Conservation (phyloP, 2,113 vertebrate genomes). For the Equus przewalskii region DNA sequence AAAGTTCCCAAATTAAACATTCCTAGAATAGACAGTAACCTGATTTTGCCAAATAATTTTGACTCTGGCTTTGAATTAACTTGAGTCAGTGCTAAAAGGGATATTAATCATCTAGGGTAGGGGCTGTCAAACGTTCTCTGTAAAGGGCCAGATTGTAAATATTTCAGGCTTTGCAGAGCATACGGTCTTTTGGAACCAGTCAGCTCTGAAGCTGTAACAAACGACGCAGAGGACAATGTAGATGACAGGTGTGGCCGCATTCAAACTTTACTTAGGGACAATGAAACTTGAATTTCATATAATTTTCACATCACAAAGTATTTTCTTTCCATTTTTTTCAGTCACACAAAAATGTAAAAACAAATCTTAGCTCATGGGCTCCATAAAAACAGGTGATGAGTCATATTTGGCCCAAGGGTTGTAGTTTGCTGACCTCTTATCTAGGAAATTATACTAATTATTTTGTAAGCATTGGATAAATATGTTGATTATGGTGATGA, state of each 20-base stretch:
- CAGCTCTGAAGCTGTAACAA: not conserved
- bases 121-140: not conserved
- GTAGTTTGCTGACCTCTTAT: not conserved
- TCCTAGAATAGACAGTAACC: constrained; percentile 44
- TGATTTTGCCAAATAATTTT: constrained; percentile 62
- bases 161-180: not conserved
- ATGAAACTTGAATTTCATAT: not conserved
- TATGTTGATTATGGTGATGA: not conserved
- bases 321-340: not conserved
- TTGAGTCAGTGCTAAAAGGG: constrained; percentile 10
- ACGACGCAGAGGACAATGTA: accelerated
- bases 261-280: not conserved
- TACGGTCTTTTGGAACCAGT: not conserved
- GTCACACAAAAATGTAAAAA: not conserved
- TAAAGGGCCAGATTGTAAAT: not conserved
- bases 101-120: constrained; percentile 29
- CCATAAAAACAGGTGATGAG: not conserved
- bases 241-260: not conserved
- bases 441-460: not conserved
- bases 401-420: not conserved
- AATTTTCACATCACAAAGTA: not conserved
- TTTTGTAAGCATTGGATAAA: not conserved
- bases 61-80: constrained; percentile 58
- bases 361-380: not conserved
- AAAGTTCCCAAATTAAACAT: constrained; percentile 52